Percentiles rank a stretch among this genome's conserved stretches.
Conservation (phyloP, 2,797 vertebrate genomes). For the Esox masquinongy region DNA sequence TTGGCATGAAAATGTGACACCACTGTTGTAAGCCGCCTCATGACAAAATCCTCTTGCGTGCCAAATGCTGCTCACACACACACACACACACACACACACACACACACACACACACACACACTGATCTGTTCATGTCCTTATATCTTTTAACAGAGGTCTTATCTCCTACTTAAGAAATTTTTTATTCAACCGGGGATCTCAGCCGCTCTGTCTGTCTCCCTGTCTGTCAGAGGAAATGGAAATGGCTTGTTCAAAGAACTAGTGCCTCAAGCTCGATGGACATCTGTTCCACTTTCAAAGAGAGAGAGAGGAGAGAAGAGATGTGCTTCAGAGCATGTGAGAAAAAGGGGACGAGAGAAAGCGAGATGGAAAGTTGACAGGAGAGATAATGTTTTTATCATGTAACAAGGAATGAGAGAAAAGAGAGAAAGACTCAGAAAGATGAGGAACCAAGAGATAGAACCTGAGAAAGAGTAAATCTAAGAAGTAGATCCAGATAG, state of each 20-base stretch:
- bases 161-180: conserved; percentile 46
- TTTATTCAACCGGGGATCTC: conserved; percentile 9
- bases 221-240: neutral
- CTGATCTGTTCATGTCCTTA: neutral
- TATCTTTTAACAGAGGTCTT: conserved; percentile 21
- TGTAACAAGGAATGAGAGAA: neutral
- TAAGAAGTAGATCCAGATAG: conserved; percentile 25
- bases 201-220: neutral
- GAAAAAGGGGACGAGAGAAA: neutral
- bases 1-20: too few species aligned
- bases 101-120: conserved; percentile 15
- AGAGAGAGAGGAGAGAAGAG: conserved; percentile 38
- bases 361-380: neutral
- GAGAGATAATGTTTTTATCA: neutral
- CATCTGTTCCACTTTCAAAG: conserved; percentile 7
- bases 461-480: conserved; percentile 25
- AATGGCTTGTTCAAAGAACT: conserved; percentile 7
- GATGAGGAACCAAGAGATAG: conserved; percentile 41
- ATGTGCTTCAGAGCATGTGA: conserved; percentile 4
- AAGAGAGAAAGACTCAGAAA: conserved; percentile 30
- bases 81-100: neutral
- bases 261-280: conserved; percentile 24
- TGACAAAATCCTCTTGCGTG: neutral
- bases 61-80: neutral
- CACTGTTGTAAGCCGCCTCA: neutral